phyloP scores from a whole-genome alignment of 2,888 invertebrate species.

The Ganaspis brasiliensis region DNA sequence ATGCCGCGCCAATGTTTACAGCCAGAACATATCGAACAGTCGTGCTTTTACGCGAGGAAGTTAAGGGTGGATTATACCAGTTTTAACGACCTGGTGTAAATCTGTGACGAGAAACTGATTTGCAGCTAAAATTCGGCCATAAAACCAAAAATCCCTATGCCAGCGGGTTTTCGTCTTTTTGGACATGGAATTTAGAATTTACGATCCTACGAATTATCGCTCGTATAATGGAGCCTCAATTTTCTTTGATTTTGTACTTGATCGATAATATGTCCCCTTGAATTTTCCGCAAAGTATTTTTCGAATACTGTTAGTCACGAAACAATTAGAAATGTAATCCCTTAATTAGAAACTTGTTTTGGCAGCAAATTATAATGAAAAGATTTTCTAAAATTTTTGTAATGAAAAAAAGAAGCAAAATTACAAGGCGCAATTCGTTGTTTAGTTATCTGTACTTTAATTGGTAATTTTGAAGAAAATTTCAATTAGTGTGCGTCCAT shows the following conservation, averaged over 20 bases:
- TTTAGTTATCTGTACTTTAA: background rate
- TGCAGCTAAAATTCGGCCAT: constrained; percentile 52
- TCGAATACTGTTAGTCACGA: background rate
- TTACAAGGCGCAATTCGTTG: background rate
- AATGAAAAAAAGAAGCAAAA: background rate
- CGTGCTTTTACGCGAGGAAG: constrained; percentile 22
- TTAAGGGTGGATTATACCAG: constrained; percentile 51
- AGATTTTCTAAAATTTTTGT: too few relatives aligned
- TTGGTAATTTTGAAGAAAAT: background rate
- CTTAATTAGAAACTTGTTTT: too few relatives aligned
- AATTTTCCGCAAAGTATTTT: background rate
- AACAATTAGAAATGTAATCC: background rate
- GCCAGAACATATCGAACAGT: constrained; percentile 44
- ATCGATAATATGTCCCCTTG: background rate
- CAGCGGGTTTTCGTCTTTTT: constrained; percentile 32
- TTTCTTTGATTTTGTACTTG: background rate
- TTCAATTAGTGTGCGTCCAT: background rate
- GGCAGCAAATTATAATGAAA: too few relatives aligned
- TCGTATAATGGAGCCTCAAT: constrained; percentile 7
- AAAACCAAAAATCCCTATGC: constrained; percentile 50
- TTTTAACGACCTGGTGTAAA: constrained; percentile 64
- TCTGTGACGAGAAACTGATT: constrained; percentile 62
- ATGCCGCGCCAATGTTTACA: constrained; percentile 52
- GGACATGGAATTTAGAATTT: constrained; percentile 15
- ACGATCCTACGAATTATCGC: constrained; percentile 1